Evolutionary conservation across 2,113 vertebrate genomes (phyloP).

Genomic region (Excalfactoria chinensis): DNA sequence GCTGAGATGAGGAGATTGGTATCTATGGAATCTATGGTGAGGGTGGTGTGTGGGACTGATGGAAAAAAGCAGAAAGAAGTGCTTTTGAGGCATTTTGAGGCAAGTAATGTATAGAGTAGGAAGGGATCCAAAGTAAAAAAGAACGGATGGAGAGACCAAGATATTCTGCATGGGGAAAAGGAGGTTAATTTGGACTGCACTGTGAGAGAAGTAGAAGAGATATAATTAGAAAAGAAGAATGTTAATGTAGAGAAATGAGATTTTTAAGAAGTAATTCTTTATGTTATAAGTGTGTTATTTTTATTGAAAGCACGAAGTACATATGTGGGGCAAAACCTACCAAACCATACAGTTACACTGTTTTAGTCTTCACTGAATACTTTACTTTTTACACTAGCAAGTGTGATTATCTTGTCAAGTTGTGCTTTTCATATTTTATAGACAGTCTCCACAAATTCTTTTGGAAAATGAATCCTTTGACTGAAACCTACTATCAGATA

Average conservation of each 20-base stretch:
- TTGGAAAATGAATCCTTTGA: slow-evolving; percentile 89
- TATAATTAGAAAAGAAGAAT: neutral
- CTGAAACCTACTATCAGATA: slow-evolving; percentile 86
- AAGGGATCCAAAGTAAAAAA: neutral
- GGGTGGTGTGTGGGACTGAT: neutral
- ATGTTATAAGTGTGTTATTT: neutral
- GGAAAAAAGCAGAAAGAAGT: neutral
- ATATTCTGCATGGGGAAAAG: neutral
- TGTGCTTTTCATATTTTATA: slow-evolving; percentile 8
- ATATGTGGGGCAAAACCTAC: neutral
- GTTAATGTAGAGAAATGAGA: neutral
- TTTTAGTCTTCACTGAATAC: neutral
- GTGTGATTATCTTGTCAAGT: neutral
- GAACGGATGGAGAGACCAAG: neutral
- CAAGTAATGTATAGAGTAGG: neutral
- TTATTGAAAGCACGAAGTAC: neutral
- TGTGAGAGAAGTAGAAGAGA: neutral
- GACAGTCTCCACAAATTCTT: slow-evolving; percentile 36
- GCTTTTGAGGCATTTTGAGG: neutral
- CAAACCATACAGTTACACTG: neutral
- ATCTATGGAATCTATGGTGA: neutral
- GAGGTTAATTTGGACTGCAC: neutral
- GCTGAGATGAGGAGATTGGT: neutral
- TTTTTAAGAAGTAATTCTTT: neutral
- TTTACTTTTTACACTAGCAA: neutral